These are phyloP conservation scores for Apodemus sylvaticus DNA, from an alignment of 2,113 vertebrate genomes.

Conservation along the genomic window DNA sequence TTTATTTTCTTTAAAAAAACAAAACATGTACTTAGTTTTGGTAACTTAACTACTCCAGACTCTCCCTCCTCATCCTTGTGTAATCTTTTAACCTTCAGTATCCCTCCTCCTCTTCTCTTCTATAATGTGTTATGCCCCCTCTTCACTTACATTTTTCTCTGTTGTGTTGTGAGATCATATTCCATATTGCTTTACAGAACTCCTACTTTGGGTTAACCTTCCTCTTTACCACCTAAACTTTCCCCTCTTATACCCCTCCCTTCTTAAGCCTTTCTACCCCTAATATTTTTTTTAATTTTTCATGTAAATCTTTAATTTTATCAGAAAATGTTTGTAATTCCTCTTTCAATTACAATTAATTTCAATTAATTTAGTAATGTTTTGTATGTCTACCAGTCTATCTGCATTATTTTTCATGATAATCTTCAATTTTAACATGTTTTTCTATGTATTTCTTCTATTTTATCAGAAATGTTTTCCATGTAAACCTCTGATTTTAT, in stretches of 20 bases:
- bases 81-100: neutral
- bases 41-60: neutral
- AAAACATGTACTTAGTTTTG: neutral
- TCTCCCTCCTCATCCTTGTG: neutral
- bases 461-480: no score
- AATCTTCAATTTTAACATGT: no score
- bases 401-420: no score
- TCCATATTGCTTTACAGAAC: neutral
- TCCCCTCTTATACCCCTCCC: neutral
- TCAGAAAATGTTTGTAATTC: no score
- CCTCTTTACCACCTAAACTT: neutral
- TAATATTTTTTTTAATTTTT: neutral
- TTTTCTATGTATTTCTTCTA: no score
- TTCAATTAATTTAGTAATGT: no score
- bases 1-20: neutral
- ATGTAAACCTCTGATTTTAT: no score
- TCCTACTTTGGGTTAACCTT: neutral
- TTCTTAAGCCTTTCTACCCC: neutral
- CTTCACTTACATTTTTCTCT: neutral
- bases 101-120: neutral
- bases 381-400: no score
- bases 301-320: no score
- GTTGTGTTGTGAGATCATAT: neutral
- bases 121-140: neutral
- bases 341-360: no score